Percentiles rank a stretch among this genome's conserved stretches.
Evolutionary conservation across 2,113 vertebrate species (phyloP).

Genomic region (Myrmecophaga tridactyla): DNA sequence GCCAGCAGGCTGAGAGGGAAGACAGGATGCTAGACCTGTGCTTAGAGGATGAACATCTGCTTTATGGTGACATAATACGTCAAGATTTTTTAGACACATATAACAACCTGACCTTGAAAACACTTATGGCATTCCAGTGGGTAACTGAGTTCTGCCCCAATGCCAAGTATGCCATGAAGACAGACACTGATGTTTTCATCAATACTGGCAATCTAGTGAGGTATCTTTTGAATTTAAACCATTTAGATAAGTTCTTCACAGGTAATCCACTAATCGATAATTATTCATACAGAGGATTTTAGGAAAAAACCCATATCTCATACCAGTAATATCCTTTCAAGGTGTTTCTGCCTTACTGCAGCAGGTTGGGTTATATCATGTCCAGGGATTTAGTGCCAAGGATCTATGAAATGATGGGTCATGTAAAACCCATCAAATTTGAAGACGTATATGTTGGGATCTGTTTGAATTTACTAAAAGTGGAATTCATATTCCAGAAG

Average conservation of each 20-base stretch:
- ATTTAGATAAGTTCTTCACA: constrained; percentile 77
- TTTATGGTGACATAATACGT: constrained; percentile 81
- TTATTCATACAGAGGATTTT: constrained; percentile 68
- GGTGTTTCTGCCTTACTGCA: constrained; percentile 81
- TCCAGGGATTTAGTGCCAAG: constrained; percentile 79
- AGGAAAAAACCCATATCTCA: constrained; percentile 74
- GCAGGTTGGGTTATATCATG: constrained; percentile 81
- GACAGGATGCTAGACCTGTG: not conserved
- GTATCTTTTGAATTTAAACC: constrained; percentile 77
- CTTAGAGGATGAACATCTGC: constrained; percentile 79
- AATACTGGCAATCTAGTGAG: constrained; percentile 81
- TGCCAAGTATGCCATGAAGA: constrained; percentile 81
- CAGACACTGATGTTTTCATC: constrained; percentile 80
- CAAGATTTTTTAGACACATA: constrained; percentile 83
- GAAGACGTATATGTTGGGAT: constrained; percentile 86
- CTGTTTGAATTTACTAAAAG: constrained; percentile 80
- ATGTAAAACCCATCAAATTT: constrained; percentile 81
- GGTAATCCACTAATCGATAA: constrained; percentile 78
- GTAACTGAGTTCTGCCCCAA: constrained; percentile 79
- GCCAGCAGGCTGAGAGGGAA: constrained; percentile 20
- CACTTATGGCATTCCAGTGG: constrained; percentile 84
- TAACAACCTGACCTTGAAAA: constrained; percentile 84
- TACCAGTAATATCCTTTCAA: constrained; percentile 80
- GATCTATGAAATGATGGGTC: constrained; percentile 81
- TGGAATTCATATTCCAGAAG: constrained; percentile 75